A percentile compares a stretch with the other conserved stretches of the same genome.
Evolutionary conservation across 2,888 invertebrate genomes (phyloP).

Genomic region (Synergus gifuensis): DNA sequence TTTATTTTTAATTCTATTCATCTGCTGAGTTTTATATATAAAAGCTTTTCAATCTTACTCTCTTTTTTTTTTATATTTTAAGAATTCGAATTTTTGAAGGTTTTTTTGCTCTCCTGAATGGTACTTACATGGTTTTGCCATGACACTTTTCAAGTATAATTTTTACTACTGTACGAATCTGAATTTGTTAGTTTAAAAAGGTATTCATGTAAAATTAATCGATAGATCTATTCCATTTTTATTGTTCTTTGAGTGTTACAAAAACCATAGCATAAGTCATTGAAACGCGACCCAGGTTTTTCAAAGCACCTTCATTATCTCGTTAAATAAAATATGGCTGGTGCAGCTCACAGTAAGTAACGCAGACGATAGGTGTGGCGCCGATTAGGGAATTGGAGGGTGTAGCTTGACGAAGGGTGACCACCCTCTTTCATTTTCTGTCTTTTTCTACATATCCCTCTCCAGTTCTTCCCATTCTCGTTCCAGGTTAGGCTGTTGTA

Average conservation of each 20-base stretch:
- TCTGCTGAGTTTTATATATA: too few species aligned
- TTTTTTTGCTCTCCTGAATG: too few species aligned
- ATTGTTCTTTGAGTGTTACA: background rate
- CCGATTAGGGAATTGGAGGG: constrained; percentile 64
- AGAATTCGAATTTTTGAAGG: too few species aligned
- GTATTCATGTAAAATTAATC: too few species aligned
- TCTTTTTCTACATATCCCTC: background rate
- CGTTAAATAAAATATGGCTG: constrained; percentile 62
- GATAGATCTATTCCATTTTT: background rate
- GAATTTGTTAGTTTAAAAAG: too few species aligned
- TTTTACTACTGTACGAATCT: too few species aligned
- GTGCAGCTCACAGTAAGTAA: constrained; percentile 58
- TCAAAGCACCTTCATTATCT: constrained; percentile 58
- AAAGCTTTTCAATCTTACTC: too few species aligned
- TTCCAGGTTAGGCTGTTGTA: background rate
- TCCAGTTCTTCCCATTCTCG: background rate
- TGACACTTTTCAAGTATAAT: too few species aligned
- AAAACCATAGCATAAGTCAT: background rate
- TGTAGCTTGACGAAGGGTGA: constrained; percentile 54
- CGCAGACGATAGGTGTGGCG: constrained; percentile 66
- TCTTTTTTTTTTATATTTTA: too few species aligned
- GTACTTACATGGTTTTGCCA: too few species aligned
- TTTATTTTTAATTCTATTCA: too few species aligned
- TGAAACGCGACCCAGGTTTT: background rate
- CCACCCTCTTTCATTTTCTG: constrained; percentile 16